These are phyloP conservation scores for Cerastis rubricosa DNA, from an alignment of 2,888 invertebrate genomes.

Conservation along the genomic window DNA sequence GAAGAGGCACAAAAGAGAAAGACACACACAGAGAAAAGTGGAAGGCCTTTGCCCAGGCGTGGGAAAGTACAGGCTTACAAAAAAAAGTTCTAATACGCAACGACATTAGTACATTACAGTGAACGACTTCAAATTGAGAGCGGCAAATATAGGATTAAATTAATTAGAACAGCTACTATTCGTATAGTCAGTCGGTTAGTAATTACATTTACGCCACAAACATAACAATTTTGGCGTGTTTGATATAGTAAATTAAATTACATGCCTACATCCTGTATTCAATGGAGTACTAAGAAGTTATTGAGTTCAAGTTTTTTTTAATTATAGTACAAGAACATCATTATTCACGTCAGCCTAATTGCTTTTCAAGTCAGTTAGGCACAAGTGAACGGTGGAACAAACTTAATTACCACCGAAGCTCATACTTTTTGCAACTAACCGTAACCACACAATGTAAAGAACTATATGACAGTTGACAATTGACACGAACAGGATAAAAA, in stretches of 20 bases:
- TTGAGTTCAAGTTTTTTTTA: slow-evolving; percentile 36
- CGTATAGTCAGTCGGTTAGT: slow-evolving; percentile 48
- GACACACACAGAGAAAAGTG: no score
- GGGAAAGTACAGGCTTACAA: no score
- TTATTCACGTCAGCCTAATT: slow-evolving; percentile 54
- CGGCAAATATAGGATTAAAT: slow-evolving; percentile 51
- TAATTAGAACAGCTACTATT: slow-evolving; percentile 44
- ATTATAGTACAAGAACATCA: slow-evolving; percentile 42
- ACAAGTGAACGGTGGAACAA: slow-evolving; percentile 32
- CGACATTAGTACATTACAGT: slow-evolving; percentile 46
- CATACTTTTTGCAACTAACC: slow-evolving; percentile 23
- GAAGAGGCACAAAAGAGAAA: no score
- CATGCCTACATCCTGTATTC: slow-evolving; percentile 31
- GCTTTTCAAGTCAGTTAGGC: slow-evolving; percentile 40
- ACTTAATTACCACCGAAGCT: slow-evolving; percentile 33
- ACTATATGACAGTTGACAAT: slow-evolving; percentile 33
- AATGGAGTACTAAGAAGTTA: slow-evolving; percentile 20
- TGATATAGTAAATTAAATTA: slow-evolving; percentile 46
- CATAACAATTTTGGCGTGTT: slow-evolving; percentile 48
- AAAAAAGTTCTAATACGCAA: slow-evolving; percentile 34
- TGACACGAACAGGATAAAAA: slow-evolving; percentile 41
- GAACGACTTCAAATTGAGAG: slow-evolving; percentile 53
- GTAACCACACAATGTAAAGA: background rate
- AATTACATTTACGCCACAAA: slow-evolving; percentile 47
- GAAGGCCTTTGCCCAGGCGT: no score